Evolutionary conservation across 2,113 vertebrate species (phyloP), one percentile per base, ranked within the genome.

Genomic region (Motacilla alba): DNA sequence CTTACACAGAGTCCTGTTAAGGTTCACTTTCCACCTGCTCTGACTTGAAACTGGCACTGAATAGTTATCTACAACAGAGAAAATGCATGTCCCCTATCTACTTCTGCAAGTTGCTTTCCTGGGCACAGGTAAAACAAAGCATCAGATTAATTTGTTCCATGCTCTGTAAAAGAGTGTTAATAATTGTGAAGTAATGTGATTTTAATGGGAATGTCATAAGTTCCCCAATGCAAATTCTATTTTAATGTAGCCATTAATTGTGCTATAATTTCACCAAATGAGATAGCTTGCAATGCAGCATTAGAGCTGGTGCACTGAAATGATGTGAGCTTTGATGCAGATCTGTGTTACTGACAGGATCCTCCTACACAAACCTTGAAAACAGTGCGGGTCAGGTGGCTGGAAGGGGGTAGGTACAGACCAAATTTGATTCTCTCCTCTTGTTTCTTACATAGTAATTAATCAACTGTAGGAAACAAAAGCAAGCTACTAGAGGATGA

Each of bases 101-200:
- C 22, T 77, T 55, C 53, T 44, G 8, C 56, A 93, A 95, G 58
- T 80, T 60, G 43, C 56, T 50, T 50, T 96, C 66, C 78, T 93
- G 70, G 70, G 30, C 74, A 77, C 43, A 90, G 46, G 53, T 85
- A 35, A 80, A 91, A 69, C 43, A 91, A 76, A 94, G 26, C 77
- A 82, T 43, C 46, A 89, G 67, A 69, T 90, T 83, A 80, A 91
- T 97, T 96, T 66, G 31, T 93, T 95, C 80, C 1, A 0, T 75
- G 66, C 39, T 81, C 41, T 66, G 15, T 74, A 47, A 91, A 95
- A 77, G 41, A 72, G 22, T 26, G 59, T 90, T 95, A 95, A 91
- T 95, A 72, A 95, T 58, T 60, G 80, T 91, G 76, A 94, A 94
- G 90, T 95, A 94, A 90, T 84, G 91, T 79, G 95, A 95, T 95